Conservation (phyloP, 2,888 invertebrate genomes). For the Chrysolina americana region DNA sequence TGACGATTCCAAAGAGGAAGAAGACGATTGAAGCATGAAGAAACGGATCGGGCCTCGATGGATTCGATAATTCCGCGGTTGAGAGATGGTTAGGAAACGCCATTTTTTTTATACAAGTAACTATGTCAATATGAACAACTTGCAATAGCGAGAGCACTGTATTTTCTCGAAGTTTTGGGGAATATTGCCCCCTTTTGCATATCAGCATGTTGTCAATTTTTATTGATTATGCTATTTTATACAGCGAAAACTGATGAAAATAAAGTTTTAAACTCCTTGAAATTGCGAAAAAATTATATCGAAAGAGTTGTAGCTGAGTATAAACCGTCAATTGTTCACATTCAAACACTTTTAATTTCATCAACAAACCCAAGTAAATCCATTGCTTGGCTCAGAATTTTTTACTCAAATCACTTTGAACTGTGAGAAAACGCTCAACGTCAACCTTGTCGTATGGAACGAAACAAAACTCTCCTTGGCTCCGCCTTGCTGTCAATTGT, state of each 20-base stretch:
- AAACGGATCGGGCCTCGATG: too few species aligned
- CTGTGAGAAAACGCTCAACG: neutral
- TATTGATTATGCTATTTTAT: neutral
- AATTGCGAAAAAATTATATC: neutral
- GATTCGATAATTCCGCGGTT: neutral
- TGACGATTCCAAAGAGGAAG: constrained; percentile 41
- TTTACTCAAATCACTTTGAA: too few species aligned
- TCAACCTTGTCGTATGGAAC: neutral
- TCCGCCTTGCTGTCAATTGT: constrained; percentile 5
- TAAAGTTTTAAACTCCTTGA: neutral
- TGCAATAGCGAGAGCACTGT: neutral
- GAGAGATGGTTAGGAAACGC: neutral
- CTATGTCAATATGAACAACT: neutral
- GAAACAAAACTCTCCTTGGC: neutral
- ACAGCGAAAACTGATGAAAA: neutral
- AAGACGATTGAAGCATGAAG: constrained; percentile 29
- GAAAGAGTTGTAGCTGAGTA: neutral
- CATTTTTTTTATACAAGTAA: neutral
- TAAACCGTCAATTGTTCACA: constrained; percentile 3
- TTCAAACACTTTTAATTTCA: neutral
- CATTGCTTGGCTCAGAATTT: neutral
- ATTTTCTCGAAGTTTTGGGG: too few species aligned
- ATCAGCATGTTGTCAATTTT: constrained; percentile 9
- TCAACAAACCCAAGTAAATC: neutral
- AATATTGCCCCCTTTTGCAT: neutral